Conservation (phyloP, 2,797 vertebrate genomes). For the Cetoscarus ocellatus region DNA sequence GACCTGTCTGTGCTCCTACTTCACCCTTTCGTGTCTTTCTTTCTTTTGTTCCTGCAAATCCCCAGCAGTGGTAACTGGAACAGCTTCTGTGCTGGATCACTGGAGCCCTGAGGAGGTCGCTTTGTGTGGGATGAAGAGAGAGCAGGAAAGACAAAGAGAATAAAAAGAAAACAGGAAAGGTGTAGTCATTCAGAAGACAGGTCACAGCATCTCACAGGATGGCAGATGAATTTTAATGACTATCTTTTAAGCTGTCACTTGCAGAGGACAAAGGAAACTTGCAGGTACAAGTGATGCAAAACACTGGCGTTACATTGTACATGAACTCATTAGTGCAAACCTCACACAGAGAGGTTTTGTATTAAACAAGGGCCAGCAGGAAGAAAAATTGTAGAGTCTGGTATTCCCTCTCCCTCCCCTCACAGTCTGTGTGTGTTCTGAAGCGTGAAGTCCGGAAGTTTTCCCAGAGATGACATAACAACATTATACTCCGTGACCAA, state of each 20-base stretch:
- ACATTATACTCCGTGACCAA: conserved; percentile 60
- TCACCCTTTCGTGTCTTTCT: conserved; percentile 44
- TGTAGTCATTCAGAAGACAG: conserved; percentile 13
- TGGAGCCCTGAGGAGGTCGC: conserved; percentile 38
- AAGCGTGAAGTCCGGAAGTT: conserved; percentile 62
- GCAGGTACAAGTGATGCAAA: conserved; percentile 38
- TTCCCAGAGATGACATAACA: conserved; percentile 74
- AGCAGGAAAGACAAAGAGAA: conserved; percentile 20
- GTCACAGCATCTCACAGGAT: conserved; percentile 6
- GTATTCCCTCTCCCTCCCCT: conserved; percentile 20
- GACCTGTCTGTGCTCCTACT: conserved; percentile 47
- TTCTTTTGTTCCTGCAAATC: conserved; percentile 59
- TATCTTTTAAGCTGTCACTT: conserved; percentile 16
- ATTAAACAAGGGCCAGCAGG: conserved; percentile 31
- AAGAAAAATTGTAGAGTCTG: conserved; percentile 11
- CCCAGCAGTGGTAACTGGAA: conserved; percentile 31
- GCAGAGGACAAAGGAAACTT: conserved; percentile 17
- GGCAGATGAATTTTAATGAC: conserved; percentile 22
- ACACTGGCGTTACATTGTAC: conserved; percentile 26
- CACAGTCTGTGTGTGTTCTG: conserved; percentile 33
- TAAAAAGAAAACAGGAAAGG: conserved; percentile 14
- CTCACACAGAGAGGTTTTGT: conserved; percentile 2
- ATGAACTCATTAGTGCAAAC: conserved; percentile 30
- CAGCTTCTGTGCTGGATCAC: conserved; percentile 24
- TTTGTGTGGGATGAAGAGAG: conserved; percentile 34